A percentile compares a stretch with the other conserved stretches of the same genome.
Conservation (phyloP, 2,113 vertebrate species). For the Salvelinus sp. region DNA sequence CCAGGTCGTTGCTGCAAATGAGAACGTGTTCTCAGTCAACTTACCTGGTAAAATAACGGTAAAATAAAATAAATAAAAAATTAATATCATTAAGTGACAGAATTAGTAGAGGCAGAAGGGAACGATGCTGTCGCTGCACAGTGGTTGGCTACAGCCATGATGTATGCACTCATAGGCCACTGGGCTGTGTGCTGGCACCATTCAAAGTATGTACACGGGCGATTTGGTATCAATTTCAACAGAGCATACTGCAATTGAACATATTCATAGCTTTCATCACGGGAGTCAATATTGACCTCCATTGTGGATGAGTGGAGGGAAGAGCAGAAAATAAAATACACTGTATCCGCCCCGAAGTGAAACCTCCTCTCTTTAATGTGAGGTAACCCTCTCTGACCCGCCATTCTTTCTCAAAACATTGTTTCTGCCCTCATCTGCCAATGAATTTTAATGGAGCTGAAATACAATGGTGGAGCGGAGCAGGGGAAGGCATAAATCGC, state of each 20-base stretch:
- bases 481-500: constrained; percentile 36
- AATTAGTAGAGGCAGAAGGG: constrained; percentile 25
- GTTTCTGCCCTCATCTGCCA: constrained; percentile 56
- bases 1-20: no score
- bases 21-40: no score
- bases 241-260: constrained; percentile 3
- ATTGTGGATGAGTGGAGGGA: constrained; percentile 53
- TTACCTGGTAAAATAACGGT: no score
- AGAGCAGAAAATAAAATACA: constrained; percentile 36
- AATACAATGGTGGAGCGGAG: constrained; percentile 38
- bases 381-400: constrained; percentile 44
- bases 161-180: constrained; percentile 35
- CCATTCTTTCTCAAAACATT: constrained; percentile 55
- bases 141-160: constrained; percentile 21
- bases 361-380: constrained; percentile 40
- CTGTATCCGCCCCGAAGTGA: constrained; percentile 39
- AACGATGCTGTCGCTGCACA: not conserved
- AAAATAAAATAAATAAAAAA: no score
- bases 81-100: constrained; percentile 46
- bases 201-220: constrained; percentile 10
- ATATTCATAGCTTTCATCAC: constrained; percentile 52
- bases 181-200: constrained; percentile 37
- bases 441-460: constrained; percentile 67
- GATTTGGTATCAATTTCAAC: constrained; percentile 49
- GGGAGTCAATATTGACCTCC: constrained; percentile 50